Base-by-base conservation (phyloP, 2,888 invertebrate species). In the Marasmarcha lunaedactyla region DNA sequence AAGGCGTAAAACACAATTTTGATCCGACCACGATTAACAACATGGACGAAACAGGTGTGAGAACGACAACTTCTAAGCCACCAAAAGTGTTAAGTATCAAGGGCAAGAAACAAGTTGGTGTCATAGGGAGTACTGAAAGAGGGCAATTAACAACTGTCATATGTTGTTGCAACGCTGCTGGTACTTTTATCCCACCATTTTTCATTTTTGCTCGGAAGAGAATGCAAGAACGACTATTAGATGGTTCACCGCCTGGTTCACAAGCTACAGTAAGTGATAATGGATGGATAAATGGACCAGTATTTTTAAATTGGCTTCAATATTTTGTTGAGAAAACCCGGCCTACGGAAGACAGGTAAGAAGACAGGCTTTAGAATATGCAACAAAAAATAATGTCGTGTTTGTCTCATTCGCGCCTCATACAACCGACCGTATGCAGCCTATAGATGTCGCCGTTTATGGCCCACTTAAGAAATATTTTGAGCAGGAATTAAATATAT, bases 221-320 rank as follows among this genome's bases (percentile, higher is more conserved):
- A 13, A 20, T 45, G 43, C 45, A 46, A 5, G 27, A 38, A 13
- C 33, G 45, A 33, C 46, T 57, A 33, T 40, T 55, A 15, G 51
- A 57, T 45, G 50, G 51, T 15, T 43, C 52, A 27, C 47, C 48
- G 40, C 49, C 50, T 38, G 47, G 46, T 35, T 37, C 49, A 13
- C 36, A 39, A 27, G 51, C 46, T 4, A 45, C 46, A 20, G 41
- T 40, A 15, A 48, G 40, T 1, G 46, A 46, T 13, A 50, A 42
- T 26, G 50, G 51, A 6, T 51, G 49, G 48, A 46, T 45, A 9
- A 48, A 46, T 40, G 48, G 49, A 1, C 35, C 36, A 25, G 37
- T 15, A 25, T 52, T 53, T 37, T 44, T 52, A 14, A 45, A 52
- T 5, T 49, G 51, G 52, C 38, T 48, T 1, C 41, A 39, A 7